Conservation (phyloP, 2,888 invertebrate genomes). For the Galerucella calmariensis region DNA sequence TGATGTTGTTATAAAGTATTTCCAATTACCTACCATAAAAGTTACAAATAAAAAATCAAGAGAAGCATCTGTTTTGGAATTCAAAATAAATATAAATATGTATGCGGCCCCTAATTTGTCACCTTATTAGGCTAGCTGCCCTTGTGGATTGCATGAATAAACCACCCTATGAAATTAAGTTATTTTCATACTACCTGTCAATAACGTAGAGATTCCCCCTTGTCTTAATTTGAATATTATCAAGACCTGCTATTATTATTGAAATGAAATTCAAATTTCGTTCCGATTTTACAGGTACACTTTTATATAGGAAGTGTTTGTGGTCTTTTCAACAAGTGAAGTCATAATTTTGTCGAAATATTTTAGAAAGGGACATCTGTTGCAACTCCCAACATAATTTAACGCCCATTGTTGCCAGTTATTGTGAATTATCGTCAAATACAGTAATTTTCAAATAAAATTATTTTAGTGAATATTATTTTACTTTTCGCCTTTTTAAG, state of each 20-base stretch:
- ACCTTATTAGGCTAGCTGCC: not conserved
- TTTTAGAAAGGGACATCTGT: constrained; percentile 7
- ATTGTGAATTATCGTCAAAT: not conserved
- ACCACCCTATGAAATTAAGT: constrained; percentile 8
- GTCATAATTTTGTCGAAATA: constrained; percentile 5
- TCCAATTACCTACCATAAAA: too few species aligned
- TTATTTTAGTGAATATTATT: too few species aligned
- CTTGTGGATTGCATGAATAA: not conserved
- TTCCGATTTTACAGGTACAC: constrained; percentile 26
- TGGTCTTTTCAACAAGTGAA: constrained; percentile 30
- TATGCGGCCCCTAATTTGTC: not conserved
- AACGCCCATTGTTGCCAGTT: not conserved
- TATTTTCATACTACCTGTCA: constrained; percentile 4
- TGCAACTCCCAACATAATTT: not conserved
- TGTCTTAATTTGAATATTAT: constrained; percentile 31
- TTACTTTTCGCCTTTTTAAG: too few species aligned
- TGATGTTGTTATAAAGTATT: too few species aligned
- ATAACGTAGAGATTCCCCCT: constrained; percentile 3
- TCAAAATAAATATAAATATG: not conserved
- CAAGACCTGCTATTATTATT: constrained; percentile 32
- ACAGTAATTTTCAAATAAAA: too few species aligned
- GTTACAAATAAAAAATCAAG: too few species aligned
- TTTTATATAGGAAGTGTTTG: constrained; percentile 24
- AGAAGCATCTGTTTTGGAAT: not conserved
- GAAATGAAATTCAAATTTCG: constrained; percentile 33